A percentile compares a stretch with the other conserved stretches of the same genome.
These are phyloP conservation scores for Agrotis puta DNA, from an alignment of 2,888 invertebrate genomes.

Conservation along the genomic window DNA sequence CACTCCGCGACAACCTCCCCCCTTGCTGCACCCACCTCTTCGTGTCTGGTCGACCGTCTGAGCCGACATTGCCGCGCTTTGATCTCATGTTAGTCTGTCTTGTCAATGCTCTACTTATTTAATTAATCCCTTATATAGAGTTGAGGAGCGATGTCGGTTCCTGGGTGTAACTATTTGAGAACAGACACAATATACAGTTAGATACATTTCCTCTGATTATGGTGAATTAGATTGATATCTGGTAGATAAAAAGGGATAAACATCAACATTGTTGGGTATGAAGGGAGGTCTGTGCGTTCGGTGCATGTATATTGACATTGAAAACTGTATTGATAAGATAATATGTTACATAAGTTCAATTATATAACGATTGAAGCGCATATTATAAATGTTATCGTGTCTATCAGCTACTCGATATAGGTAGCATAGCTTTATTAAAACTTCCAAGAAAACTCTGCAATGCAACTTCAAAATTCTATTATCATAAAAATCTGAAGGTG, in stretches of 20 bases:
- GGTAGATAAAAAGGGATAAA: conserved; percentile 42
- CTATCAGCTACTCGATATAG: neutral
- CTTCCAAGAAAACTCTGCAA: neutral
- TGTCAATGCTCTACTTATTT: conserved; percentile 66
- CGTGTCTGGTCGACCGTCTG: conserved; percentile 87
- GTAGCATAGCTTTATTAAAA: neutral
- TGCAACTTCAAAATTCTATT: neutral
- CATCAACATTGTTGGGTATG: conserved; percentile 39
- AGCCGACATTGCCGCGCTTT: conserved; percentile 74
- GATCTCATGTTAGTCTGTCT: conserved; percentile 72
- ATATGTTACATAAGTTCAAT: neutral
- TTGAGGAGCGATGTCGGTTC: conserved; percentile 49
- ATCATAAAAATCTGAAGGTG: neutral
- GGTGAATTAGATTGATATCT: conserved; percentile 56
- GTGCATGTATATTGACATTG: conserved; percentile 12
- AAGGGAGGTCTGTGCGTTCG: neutral
- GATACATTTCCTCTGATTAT: conserved; percentile 52
- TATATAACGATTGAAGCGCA: conserved; percentile 5
- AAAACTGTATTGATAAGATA: neutral
- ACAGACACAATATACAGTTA: conserved; percentile 57
- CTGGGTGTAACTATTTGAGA: conserved; percentile 56
- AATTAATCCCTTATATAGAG: conserved; percentile 76
- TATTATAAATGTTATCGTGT: neutral
- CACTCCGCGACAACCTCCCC: conserved; percentile 64
- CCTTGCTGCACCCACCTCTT: conserved; percentile 71